Conservation (phyloP, 2,888 invertebrate genomes). For the Neoascia interrupta region DNA sequence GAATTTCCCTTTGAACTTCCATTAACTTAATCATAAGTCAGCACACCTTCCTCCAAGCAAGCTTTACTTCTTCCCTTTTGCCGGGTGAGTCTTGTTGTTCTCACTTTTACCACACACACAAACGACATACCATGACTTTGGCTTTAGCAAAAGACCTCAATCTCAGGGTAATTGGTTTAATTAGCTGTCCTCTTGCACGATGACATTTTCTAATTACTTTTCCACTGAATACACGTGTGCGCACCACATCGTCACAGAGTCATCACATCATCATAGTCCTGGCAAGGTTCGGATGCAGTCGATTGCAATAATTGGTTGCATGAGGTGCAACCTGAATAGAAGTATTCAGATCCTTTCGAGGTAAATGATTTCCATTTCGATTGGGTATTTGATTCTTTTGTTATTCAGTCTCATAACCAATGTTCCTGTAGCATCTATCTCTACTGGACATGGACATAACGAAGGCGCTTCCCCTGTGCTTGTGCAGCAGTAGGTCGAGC, state of each 20-base stretch:
- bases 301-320: too few relatives aligned
- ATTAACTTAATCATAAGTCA: not conserved
- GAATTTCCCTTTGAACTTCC: not conserved
- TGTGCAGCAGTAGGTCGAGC: too few relatives aligned
- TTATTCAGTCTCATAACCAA: not conserved
- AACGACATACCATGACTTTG: constrained; percentile 6
- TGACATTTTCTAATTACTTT: constrained; percentile 41
- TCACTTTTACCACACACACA: constrained; percentile 1
- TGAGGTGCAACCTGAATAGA: too few relatives aligned
- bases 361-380: constrained; percentile 47
- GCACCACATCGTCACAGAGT: constrained; percentile 4
- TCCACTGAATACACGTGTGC: not conserved
- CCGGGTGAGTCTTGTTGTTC: not conserved
- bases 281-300: too few relatives aligned
- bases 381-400: constrained; percentile 18
- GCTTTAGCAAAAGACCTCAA: constrained; percentile 8
- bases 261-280: too few relatives aligned
- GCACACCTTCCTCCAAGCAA: not conserved
- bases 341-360: too few relatives aligned
- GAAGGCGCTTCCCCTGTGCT: too few relatives aligned
- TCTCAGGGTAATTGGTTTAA: constrained; percentile 39
- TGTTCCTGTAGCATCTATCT: too few relatives aligned
- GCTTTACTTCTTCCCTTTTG: not conserved
- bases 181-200: constrained; percentile 22
- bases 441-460: too few relatives aligned